Evolutionary conservation across 2,888 invertebrate genomes (phyloP), one percentile per base, ranked within the genome.

Genomic region (Torymus auratus): DNA sequence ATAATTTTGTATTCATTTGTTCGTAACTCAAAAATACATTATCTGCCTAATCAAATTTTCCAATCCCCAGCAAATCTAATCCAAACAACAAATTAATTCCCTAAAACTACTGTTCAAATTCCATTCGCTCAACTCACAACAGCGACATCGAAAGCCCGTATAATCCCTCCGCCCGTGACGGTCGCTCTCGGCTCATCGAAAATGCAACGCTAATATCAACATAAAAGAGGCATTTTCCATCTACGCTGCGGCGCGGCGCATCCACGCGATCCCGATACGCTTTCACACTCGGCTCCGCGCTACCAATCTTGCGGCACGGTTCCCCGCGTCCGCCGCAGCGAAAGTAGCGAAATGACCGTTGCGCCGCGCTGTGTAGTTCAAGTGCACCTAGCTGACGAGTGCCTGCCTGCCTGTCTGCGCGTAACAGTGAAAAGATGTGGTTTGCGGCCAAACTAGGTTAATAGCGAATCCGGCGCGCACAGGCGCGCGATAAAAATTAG

Each of bases 231-330:
- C 41, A 41, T 41, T 41, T 41, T 41, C 41, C 41, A 41, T 41
- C 41, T 41, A 41, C 7, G 7, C 41, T 7, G 20, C 41, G 7
- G 7, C 7, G 5, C 41, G 23, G 53, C 13, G 60, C 11, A 12
- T 13, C 68, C 28, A 14, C 81, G 74, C 81, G 82, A 81, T 83
- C 80, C 78, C 84, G 85, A 84, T 84, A 85, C 85, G 85, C 85
- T 85, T 85, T 85, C 85, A 80, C 80, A 82, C 83, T 83, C 81
- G 82, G 82, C 74, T 83, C 78, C 83, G 82, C 81, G 83, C 81
- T 75, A 81, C 64, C 82, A 81, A 82, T 82, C 80, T 82, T 80
- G 82, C 83, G 78, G 84, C 77, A 80, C 76, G 82, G 82, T 85
- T 82, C 69, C 77, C 81, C 78, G 61, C 62, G 50, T 41, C 52